Evolutionary conservation across 2,888 invertebrate species (phyloP), one percentile per base, ranked within the genome.

Genomic region (Apomyelois bistriatella): DNA sequence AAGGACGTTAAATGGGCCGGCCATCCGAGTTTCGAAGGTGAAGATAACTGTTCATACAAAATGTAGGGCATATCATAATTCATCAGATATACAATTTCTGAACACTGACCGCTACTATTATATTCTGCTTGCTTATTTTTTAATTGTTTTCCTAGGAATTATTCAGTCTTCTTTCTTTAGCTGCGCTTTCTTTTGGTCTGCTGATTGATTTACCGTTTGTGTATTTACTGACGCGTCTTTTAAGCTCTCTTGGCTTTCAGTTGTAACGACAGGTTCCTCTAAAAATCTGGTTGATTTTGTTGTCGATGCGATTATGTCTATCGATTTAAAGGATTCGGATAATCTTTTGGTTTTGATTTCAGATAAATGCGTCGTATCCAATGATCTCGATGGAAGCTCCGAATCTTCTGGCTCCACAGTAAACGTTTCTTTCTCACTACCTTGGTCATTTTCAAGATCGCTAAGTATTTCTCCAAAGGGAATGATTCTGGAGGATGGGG

Each of bases 401-500:
- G 52, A 43, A 6, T 22, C 3, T 5, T 52, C 52, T 3, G 52
- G 52, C 13, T 52, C 52, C 17, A 52, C 46, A 5, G 57, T 58
- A 32, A 53, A 59, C 3, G 48, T 35, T 35, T 59, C 55, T 10
- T 58, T 53, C 22, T 53, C 56, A 40, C 40, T 17, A 8, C 16
- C 16, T 2, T 53, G 49, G 1, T 37, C 17, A 7, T 4, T 5
- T 15, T 47, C 30, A 0, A 49, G 48, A 42, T 47, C 48, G 32
- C 50, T 40, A 0, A 58, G 37, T 2, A 53, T 38, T 5, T 58
- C 59, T n/a, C 55, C 56, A 5, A 58, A 58, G 0, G 55, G 37
- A 40, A 54, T 53, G 10, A 32, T 47, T 17, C 53, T 53, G 5
- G 48, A 41, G 40, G 37, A 32, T 8, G 42, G 10, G n/a, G 53